Base-by-base conservation (phyloP, 2,113 vertebrate genomes). In the Telmatochromis sp. region DNA sequence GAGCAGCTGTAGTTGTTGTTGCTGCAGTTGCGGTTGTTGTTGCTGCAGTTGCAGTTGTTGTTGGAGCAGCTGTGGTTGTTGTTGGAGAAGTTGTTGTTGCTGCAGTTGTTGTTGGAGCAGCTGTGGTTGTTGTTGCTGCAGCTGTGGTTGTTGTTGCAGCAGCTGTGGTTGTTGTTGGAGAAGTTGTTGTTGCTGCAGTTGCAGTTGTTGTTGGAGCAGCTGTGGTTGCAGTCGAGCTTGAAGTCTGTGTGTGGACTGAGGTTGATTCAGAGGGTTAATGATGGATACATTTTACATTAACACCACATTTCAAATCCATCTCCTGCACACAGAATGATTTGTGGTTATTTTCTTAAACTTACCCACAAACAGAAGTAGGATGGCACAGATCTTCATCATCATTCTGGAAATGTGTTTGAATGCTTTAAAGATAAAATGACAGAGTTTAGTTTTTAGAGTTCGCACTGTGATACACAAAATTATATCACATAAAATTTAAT, bases 1-100 rank as follows among this genome's bases (percentile, higher is more conserved):
- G 0, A 0, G 4, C 2, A 1, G 49, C 0, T 17, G 13, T 0
- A 0, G 13, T 4, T 49, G 14, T 47, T 4, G 15, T 7, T 49
- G 49, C 0, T n/a, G n/a, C n/a, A n/a, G n/a, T n/a, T n/a, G n/a
- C n/a, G n/a, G n/a, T n/a, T n/a, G n/a, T n/a, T n/a, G n/a, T n/a
- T n/a, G n/a, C n/a, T n/a, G n/a, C n/a, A n/a, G n/a, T n/a, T 17
- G 6, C 0, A 0, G 13, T 2, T 49, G 14, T 47, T 2, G 15
- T 7, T 49, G 15, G 0, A 0, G 47, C 3, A 2, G 0, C 0
- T 51, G 49, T 3, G 2, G 26, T n/a, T n/a, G n/a, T n/a, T n/a
- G n/a, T n/a, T n/a, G n/a, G n/a, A n/a, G n/a, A n/a, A n/a, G n/a
- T n/a, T 51, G 4, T 1, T 3, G 49, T 2, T 9, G 17, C 2